phyloP scores from a whole-genome alignment of 2,888 invertebrate genomes.

The Argynnis bischoffii region DNA sequence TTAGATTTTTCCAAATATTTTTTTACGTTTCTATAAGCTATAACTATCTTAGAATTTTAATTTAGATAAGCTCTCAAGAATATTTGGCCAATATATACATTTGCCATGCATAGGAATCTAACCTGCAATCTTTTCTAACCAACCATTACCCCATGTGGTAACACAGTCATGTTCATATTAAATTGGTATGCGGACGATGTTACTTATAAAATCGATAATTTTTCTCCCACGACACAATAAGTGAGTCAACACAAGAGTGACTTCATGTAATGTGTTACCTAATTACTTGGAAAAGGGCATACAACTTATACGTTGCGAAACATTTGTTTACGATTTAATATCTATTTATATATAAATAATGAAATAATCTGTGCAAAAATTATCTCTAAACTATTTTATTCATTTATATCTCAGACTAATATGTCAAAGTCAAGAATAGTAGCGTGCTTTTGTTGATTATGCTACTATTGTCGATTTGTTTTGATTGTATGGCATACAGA shows the following conservation, averaged over 20 bases:
- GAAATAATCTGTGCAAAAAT: not conserved
- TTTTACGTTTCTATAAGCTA: too few species aligned
- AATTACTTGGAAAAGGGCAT: conserved; percentile 14
- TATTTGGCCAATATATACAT: too few species aligned
- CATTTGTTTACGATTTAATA: not conserved
- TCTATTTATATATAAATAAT: not conserved
- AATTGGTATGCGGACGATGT: conserved; percentile 24
- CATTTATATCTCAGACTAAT: too few species aligned
- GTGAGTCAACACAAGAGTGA: conserved; percentile 32
- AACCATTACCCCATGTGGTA: not conserved
- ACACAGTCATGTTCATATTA: conserved; percentile 6
- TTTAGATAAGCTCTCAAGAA: too few species aligned
- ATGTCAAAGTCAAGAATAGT: too few species aligned
- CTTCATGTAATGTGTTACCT: conserved; percentile 20
- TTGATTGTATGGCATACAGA: too few species aligned
- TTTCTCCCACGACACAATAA: conserved; percentile 42
- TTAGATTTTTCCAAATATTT: too few species aligned
- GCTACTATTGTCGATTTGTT: too few species aligned
- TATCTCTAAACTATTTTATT: too few species aligned
- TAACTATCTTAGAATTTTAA: too few species aligned
- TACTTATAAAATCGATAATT: conserved; percentile 23
- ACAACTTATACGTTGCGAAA: not conserved
- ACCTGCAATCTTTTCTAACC: not conserved
- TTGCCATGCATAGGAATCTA: not conserved
- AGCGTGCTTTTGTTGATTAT: too few species aligned